Conservation (phyloP, 1,140 invertebrate species). For the Drosophila lacertosa region DNA sequence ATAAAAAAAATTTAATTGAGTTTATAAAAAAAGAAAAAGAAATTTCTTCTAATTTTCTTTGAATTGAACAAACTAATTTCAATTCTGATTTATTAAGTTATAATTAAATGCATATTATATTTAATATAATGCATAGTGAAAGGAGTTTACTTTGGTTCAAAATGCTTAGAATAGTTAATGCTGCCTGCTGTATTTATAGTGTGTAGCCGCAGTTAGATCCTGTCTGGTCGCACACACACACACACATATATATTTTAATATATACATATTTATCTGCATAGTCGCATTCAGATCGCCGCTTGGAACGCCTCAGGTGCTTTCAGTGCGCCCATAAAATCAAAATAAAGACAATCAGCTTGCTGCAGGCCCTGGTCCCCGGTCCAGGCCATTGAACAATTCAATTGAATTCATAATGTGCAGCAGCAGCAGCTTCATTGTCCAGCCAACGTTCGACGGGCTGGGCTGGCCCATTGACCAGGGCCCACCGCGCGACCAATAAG, state of each 20-base stretch:
- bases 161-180: no score
- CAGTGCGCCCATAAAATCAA: slow-evolving; percentile 47
- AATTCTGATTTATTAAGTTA: no score
- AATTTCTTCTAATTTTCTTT: no score
- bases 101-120: no score
- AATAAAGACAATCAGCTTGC: slow-evolving; percentile 51
- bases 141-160: no score
- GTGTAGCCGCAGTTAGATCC: not conserved
- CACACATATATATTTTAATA: no score
- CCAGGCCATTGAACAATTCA: slow-evolving; percentile 68
- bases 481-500: slow-evolving; percentile 64
- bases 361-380: slow-evolving; percentile 11
- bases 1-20: no score
- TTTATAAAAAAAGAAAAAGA: no score
- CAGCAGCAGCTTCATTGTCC: slow-evolving; percentile 25
- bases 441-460: slow-evolving; percentile 1
- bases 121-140: no score
- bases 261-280: slow-evolving; percentile 49
- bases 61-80: no score
- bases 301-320: slow-evolving; percentile 41
- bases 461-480: slow-evolving; percentile 30
- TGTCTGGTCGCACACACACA: slow-evolving; percentile 24
- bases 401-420: slow-evolving; percentile 64
- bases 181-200: no score
- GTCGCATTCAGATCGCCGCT: slow-evolving; percentile 29